Conservation (phyloP, 2,888 invertebrate species). For the Drosophila mayaguana region DNA sequence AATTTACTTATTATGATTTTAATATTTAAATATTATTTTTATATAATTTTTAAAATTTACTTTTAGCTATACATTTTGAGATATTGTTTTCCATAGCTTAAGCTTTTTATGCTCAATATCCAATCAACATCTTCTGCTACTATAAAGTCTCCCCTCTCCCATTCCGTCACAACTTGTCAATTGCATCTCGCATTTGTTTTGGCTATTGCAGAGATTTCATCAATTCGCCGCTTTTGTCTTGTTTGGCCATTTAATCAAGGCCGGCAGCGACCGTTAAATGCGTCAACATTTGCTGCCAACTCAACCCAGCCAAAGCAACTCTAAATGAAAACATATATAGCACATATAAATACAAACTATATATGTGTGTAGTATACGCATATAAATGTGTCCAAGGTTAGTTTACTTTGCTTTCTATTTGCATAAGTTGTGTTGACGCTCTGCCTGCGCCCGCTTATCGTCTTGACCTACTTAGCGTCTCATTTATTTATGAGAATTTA, state of each 20-base stretch:
- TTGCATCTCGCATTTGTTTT: conserved; percentile 23
- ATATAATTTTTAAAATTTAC: too few species aligned
- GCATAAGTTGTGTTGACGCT: conserved; percentile 51
- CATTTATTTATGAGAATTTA: conserved; percentile 63
- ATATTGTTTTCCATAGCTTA: too few species aligned
- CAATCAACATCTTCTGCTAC: neutral
- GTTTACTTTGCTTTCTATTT: conserved; percentile 38
- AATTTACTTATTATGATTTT: too few species aligned
- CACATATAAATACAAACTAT: conserved; percentile 8
- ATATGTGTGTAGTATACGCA: conserved; percentile 13
- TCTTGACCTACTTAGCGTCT: conserved; percentile 58
- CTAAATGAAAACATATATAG: conserved; percentile 22
- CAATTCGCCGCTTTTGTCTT: conserved; percentile 37
- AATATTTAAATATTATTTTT: too few species aligned
- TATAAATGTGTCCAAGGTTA: conserved; percentile 44
- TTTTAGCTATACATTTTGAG: too few species aligned
- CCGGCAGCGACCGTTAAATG: conserved; percentile 57
- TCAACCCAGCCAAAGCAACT: neutral
- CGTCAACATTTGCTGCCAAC: conserved; percentile 59
- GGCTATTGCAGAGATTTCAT: conserved; percentile 45
- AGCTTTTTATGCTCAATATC: too few species aligned
- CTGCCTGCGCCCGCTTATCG: conserved; percentile 20
- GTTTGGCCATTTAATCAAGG: conserved; percentile 69
- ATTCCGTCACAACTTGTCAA: neutral
- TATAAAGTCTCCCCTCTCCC: neutral